Evolutionary conservation across 2,888 invertebrate species (phyloP).

Genomic region (Thereva nobilitata): DNA sequence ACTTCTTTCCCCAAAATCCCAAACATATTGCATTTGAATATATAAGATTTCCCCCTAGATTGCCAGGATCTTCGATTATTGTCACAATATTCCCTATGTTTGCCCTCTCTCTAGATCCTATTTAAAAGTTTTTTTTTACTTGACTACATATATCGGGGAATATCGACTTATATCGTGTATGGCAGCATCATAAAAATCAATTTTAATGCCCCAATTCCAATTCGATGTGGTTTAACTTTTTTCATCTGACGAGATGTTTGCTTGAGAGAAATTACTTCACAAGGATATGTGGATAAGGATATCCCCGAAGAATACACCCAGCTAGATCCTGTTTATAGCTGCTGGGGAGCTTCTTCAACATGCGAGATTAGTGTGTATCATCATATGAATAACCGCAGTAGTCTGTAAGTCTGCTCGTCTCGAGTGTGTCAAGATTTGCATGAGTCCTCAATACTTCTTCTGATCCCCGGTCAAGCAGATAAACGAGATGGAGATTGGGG

Average conservation of each 20-base stretch:
- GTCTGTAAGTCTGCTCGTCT: conserved; percentile 4
- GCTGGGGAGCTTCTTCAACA: conserved; percentile 25
- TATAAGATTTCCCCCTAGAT: conserved; percentile 19
- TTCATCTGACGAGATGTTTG: conserved; percentile 19
- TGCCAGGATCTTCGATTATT: conserved; percentile 20
- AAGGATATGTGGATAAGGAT: conserved; percentile 27
- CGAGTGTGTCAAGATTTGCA: conserved; percentile 39
- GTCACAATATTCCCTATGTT: conserved; percentile 14
- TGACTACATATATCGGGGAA: conserved; percentile 9
- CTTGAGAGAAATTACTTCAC: conserved; percentile 25
- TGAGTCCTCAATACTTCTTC: conserved; percentile 21
- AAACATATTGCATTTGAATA: conserved; percentile 31
- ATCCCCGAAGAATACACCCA: conserved; percentile 25
- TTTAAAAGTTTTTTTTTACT: conserved; percentile 11
- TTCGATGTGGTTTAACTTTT: conserved; percentile 28
- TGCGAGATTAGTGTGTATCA: conserved; percentile 34
- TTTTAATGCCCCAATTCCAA: conserved; percentile 33
- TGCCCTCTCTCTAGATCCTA: not conserved
- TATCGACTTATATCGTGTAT: too few species aligned
- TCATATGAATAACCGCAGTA: conserved; percentile 21
- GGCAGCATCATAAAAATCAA: conserved; percentile 29
- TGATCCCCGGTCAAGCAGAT: conserved; percentile 4
- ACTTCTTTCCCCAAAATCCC: conserved; percentile 16
- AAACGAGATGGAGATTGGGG: too few species aligned
- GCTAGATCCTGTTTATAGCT: conserved; percentile 31